Evolutionary conservation across 2,888 invertebrate genomes (phyloP).

Genomic region (Spilarctia lutea): DNA sequence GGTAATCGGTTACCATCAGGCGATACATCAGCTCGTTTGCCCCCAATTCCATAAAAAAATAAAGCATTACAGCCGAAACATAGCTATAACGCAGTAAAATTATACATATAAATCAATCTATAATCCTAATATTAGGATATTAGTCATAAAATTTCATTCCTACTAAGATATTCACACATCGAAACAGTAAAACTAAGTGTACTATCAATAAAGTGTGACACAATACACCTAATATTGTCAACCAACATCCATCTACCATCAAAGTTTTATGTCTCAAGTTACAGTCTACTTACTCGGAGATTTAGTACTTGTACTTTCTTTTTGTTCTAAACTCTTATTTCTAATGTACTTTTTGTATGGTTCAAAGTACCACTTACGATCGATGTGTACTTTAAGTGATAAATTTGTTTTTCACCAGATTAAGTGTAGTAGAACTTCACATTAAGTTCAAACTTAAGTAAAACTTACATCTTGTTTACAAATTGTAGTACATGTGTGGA

Average conservation of each 20-base stretch:
- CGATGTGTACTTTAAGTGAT: slow-evolving; percentile 23
- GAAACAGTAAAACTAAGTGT: slow-evolving; percentile 4
- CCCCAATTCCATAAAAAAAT: too few relatives aligned
- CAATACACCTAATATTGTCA: slow-evolving; percentile 32
- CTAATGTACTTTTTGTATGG: slow-evolving; percentile 53
- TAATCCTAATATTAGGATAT: too few relatives aligned
- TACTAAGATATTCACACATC: neutral
- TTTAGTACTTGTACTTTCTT: slow-evolving; percentile 45
- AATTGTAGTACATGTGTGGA: neutral
- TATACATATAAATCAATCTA: too few relatives aligned
- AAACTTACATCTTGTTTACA: neutral
- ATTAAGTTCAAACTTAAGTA: neutral
- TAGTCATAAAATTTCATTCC: neutral
- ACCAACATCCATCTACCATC: slow-evolving; percentile 34
- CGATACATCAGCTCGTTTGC: too few relatives aligned
- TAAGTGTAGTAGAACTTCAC: neutral
- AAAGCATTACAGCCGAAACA: too few relatives aligned
- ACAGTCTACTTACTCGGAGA: slow-evolving; percentile 41
- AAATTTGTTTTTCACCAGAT: slow-evolving; percentile 11
- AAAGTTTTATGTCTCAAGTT: slow-evolving; percentile 44
- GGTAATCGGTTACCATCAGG: too few relatives aligned
- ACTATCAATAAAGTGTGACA: slow-evolving; percentile 18
- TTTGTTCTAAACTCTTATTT: slow-evolving; percentile 49
- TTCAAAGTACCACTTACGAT: slow-evolving; percentile 42
- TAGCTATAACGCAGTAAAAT: too few relatives aligned